Evolutionary conservation across 2,113 vertebrate genomes (phyloP), one percentile per base, ranked within the genome.

Genomic region (Xerus inauris): DNA sequence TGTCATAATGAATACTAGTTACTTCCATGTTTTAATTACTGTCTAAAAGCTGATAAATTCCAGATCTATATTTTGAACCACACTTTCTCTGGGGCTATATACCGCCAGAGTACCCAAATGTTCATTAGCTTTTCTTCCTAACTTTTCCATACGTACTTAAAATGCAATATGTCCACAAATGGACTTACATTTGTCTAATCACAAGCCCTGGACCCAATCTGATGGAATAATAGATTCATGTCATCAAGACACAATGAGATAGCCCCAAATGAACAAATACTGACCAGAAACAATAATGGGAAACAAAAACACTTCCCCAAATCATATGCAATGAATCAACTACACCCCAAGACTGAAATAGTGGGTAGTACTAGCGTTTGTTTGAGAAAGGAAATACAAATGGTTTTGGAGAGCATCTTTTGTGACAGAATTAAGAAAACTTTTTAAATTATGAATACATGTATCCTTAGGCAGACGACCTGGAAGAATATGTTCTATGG

Each of bases 231-330:
- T n/a, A 86, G 51, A n/a, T 57, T 32, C 22, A 76, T 89, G 65
- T 9, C 28, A 51, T 93, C 5, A 51, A 93, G 86, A 59, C 45
- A 16, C 26, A 81, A 64, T 47, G 3, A 32, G 38, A 57, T 32
- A 85, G 13, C 24, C 71, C 45, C 26, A 64, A 65, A 11, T 38
- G 65, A 89, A 94, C 65, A 67, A 10, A 86, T 65, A 42, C 49
- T 90, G 57, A 49, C 12, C 7, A 71, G 38, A 87, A 64, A 87
- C 26, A 85, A 80, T 72, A 82, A 76, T 30, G 26, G 40, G 54
- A 67, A 95, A 67, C 13, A 57, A 95, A 94, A 89, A 42, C 6
- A 22, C 28, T 90, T 90, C 42, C 26, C 51, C 49, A 93, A 76
- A 26, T 87, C 69, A 71, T 62, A 81, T 45, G 64, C 71, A 95